Percentiles rank a stretch among this genome's conserved stretches.
phyloP scores from a whole-genome alignment of 2,888 invertebrate species.

The Leptogaster cylindrica region DNA sequence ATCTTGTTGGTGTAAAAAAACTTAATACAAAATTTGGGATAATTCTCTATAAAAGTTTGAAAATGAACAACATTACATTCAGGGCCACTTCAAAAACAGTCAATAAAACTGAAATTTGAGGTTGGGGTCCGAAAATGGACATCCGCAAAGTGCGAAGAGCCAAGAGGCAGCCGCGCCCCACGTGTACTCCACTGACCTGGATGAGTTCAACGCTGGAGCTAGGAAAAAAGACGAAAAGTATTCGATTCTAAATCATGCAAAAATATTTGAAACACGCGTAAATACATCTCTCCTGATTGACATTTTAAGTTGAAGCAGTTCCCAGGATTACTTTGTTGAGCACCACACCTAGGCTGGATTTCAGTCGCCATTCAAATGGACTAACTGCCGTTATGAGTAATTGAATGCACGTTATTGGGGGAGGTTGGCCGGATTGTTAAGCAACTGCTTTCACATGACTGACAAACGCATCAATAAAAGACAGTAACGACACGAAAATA shows the following conservation, averaged over 20 bases:
- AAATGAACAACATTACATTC: too few species aligned
- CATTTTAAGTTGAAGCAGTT: not conserved
- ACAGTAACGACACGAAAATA: conserved; percentile 22
- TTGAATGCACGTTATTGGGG: conserved; percentile 26
- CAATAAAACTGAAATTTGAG: too few species aligned
- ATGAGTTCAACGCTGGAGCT: not conserved
- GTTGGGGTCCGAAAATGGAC: too few species aligned
- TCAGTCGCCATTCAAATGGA: not conserved
- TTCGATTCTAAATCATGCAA: not conserved
- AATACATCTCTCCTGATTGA: conserved; percentile 3
- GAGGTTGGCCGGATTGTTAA: conserved; percentile 24
- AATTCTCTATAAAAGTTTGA: too few species aligned
- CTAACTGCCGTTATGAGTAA: conserved; percentile 30
- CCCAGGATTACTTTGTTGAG: not conserved
- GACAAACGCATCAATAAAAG: conserved; percentile 28
- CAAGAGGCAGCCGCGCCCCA: too few species aligned
- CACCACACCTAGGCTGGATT: conserved; percentile 6
- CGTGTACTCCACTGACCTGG: conserved; percentile 22
- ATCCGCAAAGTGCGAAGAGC: too few species aligned
- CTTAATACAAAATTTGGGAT: too few species aligned
- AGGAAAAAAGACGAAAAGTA: not conserved
- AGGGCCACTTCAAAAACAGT: too few species aligned
- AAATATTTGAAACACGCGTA: conserved; percentile 18
- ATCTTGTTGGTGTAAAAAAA: too few species aligned
- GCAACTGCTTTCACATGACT: conserved; percentile 32